Evolutionary conservation across 2,797 vertebrate species (phyloP), one percentile per base, ranked within the genome.

Genomic region (Melanotaenia maccullochi): DNA sequence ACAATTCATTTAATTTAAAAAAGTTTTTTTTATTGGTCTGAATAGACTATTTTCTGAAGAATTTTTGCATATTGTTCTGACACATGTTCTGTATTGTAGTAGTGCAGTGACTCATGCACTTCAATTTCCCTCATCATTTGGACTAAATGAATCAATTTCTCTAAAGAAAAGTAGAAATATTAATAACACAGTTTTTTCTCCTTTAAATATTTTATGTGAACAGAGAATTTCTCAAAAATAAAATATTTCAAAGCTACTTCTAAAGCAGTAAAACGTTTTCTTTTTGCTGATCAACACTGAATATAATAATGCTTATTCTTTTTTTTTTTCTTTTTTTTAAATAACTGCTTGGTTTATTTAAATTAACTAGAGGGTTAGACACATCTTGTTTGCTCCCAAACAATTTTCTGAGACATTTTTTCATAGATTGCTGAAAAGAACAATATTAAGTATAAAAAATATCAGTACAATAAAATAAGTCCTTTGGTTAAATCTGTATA

Each of bases 91-190:
- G 78, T 70, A 89, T 90, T 90, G 85, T 88, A 66, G 55, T 73
- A 85, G 85, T 85, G 90, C 90, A 89, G 78, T 86, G 89, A 81
- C 76, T 91, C 87, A 85, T 92, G 87, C 87, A 87, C 85, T 91
- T 89, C 80, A 85, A 90, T 91, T 91, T 91, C 78, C 84, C 71
- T 67, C 71, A 84, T 84, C 88, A 89, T 91, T 92, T 88, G 83
- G 88, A 89, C 90, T 88, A 89, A 89, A 89, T 85, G 64, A 89
- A 86, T 86, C 85, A 85, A 87, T 85, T 90, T 81, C 87, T 85
- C 62, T 35, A 67, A 83, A 72, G 60, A 58, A 83, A 67, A 79
- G 76, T 64, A 22, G 20, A 35, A 61, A 52, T 72, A 74, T 81
- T 60, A 72, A 73, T 73, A 83, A 70, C 72, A 70, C 36, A 30